Percentiles rank a stretch among this genome's conserved stretches.
phyloP scores from a whole-genome alignment of 2,888 invertebrate species.

The Malthinus flaveolus region DNA sequence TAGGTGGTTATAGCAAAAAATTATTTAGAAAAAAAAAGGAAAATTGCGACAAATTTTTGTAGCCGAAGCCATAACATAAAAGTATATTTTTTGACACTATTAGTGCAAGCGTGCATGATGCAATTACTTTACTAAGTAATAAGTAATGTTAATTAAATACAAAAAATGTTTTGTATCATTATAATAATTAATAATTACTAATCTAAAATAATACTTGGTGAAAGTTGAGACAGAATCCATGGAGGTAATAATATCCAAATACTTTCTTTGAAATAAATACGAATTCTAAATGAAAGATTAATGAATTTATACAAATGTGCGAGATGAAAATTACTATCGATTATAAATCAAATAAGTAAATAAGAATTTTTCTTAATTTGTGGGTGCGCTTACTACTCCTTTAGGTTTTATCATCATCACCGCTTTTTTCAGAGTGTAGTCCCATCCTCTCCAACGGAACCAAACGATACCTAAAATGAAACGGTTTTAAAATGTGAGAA shows the following conservation, averaged over 20 bases:
- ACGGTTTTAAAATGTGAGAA: conserved; percentile 15
- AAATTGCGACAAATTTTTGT: neutral
- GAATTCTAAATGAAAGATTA: conserved; percentile 9
- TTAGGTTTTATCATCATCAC: conserved; percentile 92
- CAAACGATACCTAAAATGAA: conserved; percentile 76
- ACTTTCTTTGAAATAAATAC: conserved; percentile 17
- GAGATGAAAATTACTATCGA: conserved; percentile 34
- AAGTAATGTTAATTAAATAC: conserved; percentile 3
- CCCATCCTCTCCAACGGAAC: conserved; percentile 96
- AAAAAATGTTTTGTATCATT: conserved; percentile 1
- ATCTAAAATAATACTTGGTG: conserved; percentile 22
- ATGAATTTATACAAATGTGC: conserved; percentile 28
- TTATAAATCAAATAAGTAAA: conserved; percentile 46
- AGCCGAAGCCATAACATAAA: neutral
- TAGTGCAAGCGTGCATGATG: conserved; percentile 8
- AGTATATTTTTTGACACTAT: conserved; percentile 10
- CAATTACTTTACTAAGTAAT: conserved; percentile 4
- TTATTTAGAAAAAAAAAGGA: neutral
- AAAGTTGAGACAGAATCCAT: conserved; percentile 16
- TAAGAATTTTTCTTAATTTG: conserved; percentile 4
- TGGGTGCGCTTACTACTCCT: conserved; percentile 53
- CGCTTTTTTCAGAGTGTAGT: conserved; percentile 86
- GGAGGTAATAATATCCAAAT: conserved; percentile 20
- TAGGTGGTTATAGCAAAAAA: neutral
- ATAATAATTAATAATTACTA: conserved; percentile 1